Conservation (phyloP, 2,888 invertebrate species). For the Orgyia antiqua region DNA sequence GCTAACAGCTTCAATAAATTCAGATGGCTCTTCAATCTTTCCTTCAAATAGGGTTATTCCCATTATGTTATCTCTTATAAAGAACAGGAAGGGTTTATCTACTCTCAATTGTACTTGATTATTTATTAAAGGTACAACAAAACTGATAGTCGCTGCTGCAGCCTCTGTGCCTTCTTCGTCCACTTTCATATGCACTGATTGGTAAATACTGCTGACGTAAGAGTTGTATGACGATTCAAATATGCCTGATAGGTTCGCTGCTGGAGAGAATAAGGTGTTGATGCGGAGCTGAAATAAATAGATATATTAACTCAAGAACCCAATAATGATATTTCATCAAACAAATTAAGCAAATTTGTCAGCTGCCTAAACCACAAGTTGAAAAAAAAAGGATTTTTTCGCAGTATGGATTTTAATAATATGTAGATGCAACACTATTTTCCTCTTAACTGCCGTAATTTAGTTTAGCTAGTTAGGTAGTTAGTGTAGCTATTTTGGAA, state of each 20-base stretch:
- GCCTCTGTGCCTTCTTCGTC: conserved; percentile 83
- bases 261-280: conserved; percentile 70
- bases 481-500: too few relatives aligned
- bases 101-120: conserved; percentile 69
- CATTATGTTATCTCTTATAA: conserved; percentile 76
- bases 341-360: too few relatives aligned
- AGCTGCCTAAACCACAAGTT: too few relatives aligned
- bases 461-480: too few relatives aligned
- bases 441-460: too few relatives aligned
- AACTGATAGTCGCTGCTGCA: conserved; percentile 78
- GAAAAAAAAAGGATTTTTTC: too few relatives aligned
- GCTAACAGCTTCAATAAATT: conserved; percentile 12
- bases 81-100: conserved; percentile 82
- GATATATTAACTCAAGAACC: too few relatives aligned
- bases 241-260: conserved; percentile 79
- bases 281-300: conserved; percentile 79
- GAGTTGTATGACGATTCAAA: conserved; percentile 46
- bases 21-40: conserved; percentile 71
- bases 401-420: too few relatives aligned
- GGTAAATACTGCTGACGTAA: conserved; percentile 75
- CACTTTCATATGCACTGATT: conserved; percentile 81
- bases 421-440: too few relatives aligned
- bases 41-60: conserved; percentile 81
- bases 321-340: too few relatives aligned
- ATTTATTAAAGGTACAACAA: conserved; percentile 80